Conservation (phyloP, 2,113 vertebrate species). For the Microtus oregoni region DNA sequence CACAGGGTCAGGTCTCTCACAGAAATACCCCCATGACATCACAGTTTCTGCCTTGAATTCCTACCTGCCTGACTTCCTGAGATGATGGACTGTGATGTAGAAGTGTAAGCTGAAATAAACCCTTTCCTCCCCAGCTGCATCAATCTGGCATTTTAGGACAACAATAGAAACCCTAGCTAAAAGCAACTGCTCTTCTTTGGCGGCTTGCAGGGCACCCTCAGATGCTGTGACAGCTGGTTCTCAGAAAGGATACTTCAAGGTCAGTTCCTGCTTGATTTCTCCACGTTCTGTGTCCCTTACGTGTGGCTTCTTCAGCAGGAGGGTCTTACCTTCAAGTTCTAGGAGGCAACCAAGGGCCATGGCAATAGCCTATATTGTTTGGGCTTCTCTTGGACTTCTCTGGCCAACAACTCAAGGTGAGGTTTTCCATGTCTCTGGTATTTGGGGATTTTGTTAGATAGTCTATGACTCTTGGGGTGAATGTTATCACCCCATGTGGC, state of each 20-base stretch:
- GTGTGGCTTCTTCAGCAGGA: background rate
- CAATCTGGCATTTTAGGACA: background rate
- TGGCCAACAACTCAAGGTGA: background rate
- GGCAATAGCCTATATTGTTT: background rate
- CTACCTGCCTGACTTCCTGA: background rate
- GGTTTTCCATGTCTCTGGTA: background rate
- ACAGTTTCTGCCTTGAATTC: background rate
- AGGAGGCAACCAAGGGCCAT: background rate
- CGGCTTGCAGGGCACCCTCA: background rate
- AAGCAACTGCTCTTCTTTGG: background rate
- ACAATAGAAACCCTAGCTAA: background rate
- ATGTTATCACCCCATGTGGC: background rate
- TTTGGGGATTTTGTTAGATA: background rate
- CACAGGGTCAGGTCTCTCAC: background rate
- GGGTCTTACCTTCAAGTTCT: background rate
- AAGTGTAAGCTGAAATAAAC: background rate
- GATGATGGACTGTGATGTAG: background rate
- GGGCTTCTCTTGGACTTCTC: background rate
- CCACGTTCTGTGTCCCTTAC: background rate
- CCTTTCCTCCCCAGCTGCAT: background rate
- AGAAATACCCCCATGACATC: background rate
- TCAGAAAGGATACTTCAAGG: background rate
- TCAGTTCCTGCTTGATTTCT: background rate
- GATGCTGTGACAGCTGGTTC: background rate
- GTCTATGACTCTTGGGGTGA: background rate